phyloP scores from a whole-genome alignment of 2,888 invertebrate species.

The Aporophyla nigra region DNA sequence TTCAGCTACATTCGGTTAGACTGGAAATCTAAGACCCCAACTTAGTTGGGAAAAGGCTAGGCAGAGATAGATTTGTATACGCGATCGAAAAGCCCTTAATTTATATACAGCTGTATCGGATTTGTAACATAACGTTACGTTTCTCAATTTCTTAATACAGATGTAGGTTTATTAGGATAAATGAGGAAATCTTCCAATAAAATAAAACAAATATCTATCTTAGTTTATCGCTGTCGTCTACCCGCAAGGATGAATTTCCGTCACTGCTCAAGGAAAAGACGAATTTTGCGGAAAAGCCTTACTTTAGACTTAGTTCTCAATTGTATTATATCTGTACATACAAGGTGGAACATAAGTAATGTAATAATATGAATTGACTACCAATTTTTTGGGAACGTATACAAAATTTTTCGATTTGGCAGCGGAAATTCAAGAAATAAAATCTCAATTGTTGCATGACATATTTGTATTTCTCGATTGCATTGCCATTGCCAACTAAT shows the following conservation, averaged over 20 bases:
- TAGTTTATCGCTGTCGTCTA: background rate
- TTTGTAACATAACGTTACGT: background rate
- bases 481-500: too few relatives aligned
- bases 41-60: too few relatives aligned
- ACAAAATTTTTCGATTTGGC: too few relatives aligned
- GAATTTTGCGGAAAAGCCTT: background rate
- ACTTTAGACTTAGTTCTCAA: constrained; percentile 4
- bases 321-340: background rate
- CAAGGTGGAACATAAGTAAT: too few relatives aligned
- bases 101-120: background rate
- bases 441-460: too few relatives aligned
- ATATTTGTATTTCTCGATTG: too few relatives aligned
- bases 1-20: too few relatives aligned
- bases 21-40: too few relatives aligned
- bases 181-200: background rate
- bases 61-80: background rate
- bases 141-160: background rate
- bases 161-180: background rate
- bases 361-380: too few relatives aligned
- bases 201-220: background rate
- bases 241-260: constrained; percentile 12
- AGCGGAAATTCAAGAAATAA: too few relatives aligned
- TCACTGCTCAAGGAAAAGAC: constrained; percentile 13
- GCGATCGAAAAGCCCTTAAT: background rate
- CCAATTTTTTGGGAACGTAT: too few relatives aligned